Percentiles rank a stretch among this genome's conserved stretches.
Conservation (phyloP, 2,888 invertebrate species). For the Ptilodon capucinus region DNA sequence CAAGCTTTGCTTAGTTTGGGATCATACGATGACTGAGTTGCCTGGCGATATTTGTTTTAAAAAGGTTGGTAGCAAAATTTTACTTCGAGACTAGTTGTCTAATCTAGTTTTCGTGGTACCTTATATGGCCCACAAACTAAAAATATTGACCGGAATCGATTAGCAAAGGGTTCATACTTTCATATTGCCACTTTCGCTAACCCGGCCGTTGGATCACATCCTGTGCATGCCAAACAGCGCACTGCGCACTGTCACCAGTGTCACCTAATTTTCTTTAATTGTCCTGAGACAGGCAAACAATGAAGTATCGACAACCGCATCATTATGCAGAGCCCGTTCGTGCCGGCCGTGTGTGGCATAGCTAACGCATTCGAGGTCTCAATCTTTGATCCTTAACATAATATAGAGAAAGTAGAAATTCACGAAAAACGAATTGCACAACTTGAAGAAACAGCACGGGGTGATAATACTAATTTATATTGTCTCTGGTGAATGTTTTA, state of each 20-base stretch:
- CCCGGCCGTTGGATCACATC: slow-evolving; percentile 29
- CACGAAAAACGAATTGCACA: slow-evolving; percentile 48
- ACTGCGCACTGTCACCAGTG: slow-evolving; percentile 27
- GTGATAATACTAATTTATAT: neutral
- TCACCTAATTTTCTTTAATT: slow-evolving; percentile 61
- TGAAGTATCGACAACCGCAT: slow-evolving; percentile 44
- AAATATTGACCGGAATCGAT: neutral
- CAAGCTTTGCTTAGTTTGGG: too few species aligned
- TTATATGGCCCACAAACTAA: neutral
- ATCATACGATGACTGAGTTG: too few species aligned
- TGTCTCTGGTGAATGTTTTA: neutral
- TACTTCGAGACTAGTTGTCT: neutral
- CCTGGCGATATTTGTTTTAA: too few species aligned
- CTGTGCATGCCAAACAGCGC: slow-evolving; percentile 38
- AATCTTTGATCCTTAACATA: slow-evolving; percentile 57
- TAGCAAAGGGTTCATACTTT: slow-evolving; percentile 26
- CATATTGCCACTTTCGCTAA: slow-evolving; percentile 43
- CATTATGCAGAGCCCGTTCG: slow-evolving; percentile 56
- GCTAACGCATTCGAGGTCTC: slow-evolving; percentile 40
- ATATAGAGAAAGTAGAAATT: slow-evolving; percentile 70
- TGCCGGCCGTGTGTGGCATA: slow-evolving; percentile 60
- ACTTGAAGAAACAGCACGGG: slow-evolving; percentile 25
- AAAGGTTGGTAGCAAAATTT: too few species aligned
- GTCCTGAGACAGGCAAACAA: slow-evolving; percentile 39
- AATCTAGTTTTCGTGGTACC: neutral